Conservation (phyloP, 2,888 invertebrate species). For the Caenorhabditis sulstoni region DNA sequence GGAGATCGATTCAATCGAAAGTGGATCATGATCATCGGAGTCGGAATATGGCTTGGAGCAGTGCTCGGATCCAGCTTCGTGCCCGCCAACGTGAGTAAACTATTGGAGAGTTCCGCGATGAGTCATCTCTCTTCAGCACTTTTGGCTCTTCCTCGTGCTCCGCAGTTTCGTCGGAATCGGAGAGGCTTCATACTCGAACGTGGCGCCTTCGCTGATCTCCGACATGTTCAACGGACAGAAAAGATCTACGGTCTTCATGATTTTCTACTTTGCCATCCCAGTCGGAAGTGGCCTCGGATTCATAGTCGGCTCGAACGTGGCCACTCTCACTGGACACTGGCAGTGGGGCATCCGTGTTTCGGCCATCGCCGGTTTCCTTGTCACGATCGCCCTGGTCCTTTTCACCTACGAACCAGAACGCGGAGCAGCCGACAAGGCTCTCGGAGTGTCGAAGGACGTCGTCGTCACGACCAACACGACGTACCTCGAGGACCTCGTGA, state of each 20-base stretch:
- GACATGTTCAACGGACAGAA: constrained; percentile 88
- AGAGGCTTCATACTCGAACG: constrained; percentile 98
- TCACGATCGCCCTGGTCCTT: constrained; percentile 62
- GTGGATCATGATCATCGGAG: constrained; percentile 92
- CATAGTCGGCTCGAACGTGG: constrained; percentile 93
- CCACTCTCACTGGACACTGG: constrained; percentile 87
- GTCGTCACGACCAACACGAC: constrained; percentile 34
- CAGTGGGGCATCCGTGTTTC: constrained; percentile 94
- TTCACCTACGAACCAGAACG: constrained; percentile 76
- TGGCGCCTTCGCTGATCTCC: constrained; percentile 97
- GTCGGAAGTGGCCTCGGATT: constrained; percentile 92
- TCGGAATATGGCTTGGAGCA: constrained; percentile 93
- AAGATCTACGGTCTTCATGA: constrained; percentile 93
- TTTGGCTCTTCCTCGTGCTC: constrained; percentile 88
- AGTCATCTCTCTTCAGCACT: constrained; percentile 83
- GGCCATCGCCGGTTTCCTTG: constrained; percentile 81
- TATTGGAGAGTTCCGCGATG: background rate
- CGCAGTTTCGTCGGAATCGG: constrained; percentile 95
- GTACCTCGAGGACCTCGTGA: constrained; percentile 49
- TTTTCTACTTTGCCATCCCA: constrained; percentile 98
- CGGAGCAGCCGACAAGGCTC: constrained; percentile 71
- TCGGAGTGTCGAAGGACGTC: constrained; percentile 27
- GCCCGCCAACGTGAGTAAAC: constrained; percentile 83
- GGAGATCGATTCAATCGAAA: constrained; percentile 96
- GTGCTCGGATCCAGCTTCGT: constrained; percentile 94